Percentiles rank a stretch among this genome's conserved stretches.
These are phyloP conservation scores for Omphaloscelis lunosa DNA, from an alignment of 2,888 invertebrate species.

Conservation along the genomic window DNA sequence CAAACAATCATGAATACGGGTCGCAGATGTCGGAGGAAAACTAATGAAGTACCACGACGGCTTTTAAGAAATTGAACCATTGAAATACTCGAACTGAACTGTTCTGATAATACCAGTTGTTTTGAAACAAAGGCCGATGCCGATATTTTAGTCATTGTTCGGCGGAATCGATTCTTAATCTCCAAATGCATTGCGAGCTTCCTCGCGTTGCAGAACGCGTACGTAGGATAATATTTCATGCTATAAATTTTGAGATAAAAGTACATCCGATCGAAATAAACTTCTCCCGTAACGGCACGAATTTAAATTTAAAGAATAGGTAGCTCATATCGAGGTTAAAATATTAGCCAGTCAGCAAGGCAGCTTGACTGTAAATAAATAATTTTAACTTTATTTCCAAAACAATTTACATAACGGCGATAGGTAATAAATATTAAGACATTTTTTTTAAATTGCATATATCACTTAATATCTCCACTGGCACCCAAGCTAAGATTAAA, in stretches of 20 bases:
- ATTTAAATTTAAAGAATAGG: background rate
- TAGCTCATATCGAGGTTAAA: too few relatives aligned
- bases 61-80: slow-evolving; percentile 86
- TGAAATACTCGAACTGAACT: slow-evolving; percentile 60
- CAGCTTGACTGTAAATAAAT: too few relatives aligned
- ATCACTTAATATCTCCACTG: too few relatives aligned
- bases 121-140: slow-evolving; percentile 39
- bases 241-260: slow-evolving; percentile 5
- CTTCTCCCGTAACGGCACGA: background rate
- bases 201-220: slow-evolving; percentile 6
- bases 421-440: too few relatives aligned
- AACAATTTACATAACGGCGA: too few relatives aligned
- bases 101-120: slow-evolving; percentile 41
- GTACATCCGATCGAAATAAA: background rate
- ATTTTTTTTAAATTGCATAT: too few relatives aligned
- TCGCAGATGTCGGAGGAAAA: slow-evolving; percentile 79
- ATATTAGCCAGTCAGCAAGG: too few relatives aligned
- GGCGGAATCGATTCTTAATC: slow-evolving; percentile 45
- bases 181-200: slow-evolving; percentile 35
- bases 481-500: too few relatives aligned
- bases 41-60: slow-evolving; percentile 84
- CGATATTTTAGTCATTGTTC: slow-evolving; percentile 49
- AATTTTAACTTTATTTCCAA: too few relatives aligned
- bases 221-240: background rate
- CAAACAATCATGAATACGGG: slow-evolving; percentile 85